Percentiles rank a stretch among this genome's conserved stretches.
Evolutionary conservation across 2,113 vertebrate species (phyloP).

Genomic region (Axis porcinus): DNA sequence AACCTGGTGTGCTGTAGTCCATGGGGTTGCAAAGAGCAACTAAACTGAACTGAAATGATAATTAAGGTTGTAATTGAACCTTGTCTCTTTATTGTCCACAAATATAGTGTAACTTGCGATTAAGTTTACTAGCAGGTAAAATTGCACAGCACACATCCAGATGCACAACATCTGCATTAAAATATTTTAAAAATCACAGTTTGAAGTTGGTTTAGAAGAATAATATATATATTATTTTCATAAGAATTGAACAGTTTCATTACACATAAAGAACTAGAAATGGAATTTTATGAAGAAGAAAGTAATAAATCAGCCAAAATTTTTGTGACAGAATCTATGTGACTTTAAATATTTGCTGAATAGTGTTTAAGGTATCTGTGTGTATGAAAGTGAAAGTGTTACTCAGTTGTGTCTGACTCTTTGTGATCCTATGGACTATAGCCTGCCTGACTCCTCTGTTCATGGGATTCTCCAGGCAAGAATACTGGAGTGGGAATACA

Average conservation of each 20-base stretch:
- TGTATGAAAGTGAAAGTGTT: background rate
- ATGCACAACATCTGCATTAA: background rate
- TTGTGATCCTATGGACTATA: background rate
- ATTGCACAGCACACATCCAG: background rate
- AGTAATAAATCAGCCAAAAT: background rate
- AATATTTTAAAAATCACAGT: background rate
- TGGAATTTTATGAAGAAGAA: background rate
- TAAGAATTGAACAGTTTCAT: background rate
- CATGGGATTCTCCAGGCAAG: background rate
- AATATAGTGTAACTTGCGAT: background rate
- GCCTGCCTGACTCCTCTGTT: background rate
- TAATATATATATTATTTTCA: background rate
- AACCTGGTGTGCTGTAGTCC: accelerated
- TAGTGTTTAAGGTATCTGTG: background rate
- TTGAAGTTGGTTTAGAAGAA: background rate
- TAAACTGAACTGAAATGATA: background rate
- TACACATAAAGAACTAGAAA: background rate
- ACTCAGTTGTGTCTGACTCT: background rate
- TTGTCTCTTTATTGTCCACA: background rate
- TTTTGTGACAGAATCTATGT: background rate
- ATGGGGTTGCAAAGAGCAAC: background rate
- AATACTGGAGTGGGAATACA: background rate
- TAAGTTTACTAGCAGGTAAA: background rate
- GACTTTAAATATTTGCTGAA: background rate
- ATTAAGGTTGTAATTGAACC: background rate